Percentiles rank a stretch among this genome's conserved stretches.
phyloP scores from a whole-genome alignment of 2,113 vertebrate genomes.

The Mesocricetus auratus region DNA sequence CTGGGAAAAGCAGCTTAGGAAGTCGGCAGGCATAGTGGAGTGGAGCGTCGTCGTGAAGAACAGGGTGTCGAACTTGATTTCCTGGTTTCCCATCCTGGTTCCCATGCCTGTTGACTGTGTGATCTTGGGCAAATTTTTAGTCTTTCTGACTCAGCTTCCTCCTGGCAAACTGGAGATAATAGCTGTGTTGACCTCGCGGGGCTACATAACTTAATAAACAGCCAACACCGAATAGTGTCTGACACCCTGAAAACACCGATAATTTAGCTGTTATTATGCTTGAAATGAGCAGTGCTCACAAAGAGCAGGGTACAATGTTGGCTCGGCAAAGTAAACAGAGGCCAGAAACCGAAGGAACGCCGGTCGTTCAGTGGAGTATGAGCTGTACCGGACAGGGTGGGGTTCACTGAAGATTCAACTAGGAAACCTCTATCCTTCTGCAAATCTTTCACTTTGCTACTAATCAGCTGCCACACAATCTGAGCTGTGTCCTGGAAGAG shows the following conservation, averaged over 20 bases:
- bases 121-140: background rate
- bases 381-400: background rate
- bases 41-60: background rate
- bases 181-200: background rate
- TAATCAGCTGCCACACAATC: constrained; percentile 40
- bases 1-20: background rate
- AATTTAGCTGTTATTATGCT: background rate
- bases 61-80: background rate
- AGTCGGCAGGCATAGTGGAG: background rate
- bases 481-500: constrained; percentile 50
- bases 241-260: background rate
- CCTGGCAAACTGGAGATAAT: constrained; percentile 16
- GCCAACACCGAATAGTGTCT: background rate
- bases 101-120: background rate
- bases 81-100: constrained; percentile 14
- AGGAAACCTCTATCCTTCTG: constrained; percentile 32
- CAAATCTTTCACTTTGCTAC: constrained; percentile 69
- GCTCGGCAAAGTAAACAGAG: constrained; percentile 24
- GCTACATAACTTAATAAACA: constrained; percentile 23
- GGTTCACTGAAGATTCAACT: constrained; percentile 12
- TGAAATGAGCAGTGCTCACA: background rate
- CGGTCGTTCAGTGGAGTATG: background rate
- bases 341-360: constrained; percentile 7
- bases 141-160: background rate
- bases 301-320: background rate